Evolutionary conservation across 2,113 vertebrate genomes (phyloP).

Genomic region (Origma solitaria): DNA sequence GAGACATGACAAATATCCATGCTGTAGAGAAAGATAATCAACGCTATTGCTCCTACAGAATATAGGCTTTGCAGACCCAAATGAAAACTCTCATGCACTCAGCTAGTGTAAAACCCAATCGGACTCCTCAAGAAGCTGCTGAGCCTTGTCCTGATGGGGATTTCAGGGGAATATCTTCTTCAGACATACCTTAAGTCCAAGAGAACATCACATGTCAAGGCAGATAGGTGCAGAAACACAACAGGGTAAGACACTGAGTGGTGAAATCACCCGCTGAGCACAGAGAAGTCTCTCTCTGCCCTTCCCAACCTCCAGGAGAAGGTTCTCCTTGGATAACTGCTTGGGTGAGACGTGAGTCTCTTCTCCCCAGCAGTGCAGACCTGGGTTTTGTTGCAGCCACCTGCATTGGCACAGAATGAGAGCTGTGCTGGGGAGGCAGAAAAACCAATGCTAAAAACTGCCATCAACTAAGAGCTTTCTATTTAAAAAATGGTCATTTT

Average conservation of each 20-base stretch:
- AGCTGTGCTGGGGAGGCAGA: not conserved
- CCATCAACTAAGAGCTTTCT: not conserved
- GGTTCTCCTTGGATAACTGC: not conserved
- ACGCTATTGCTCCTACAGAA: not conserved
- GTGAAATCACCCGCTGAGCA: fast-evolving
- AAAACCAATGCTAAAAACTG: not conserved
- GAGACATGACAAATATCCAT: not conserved
- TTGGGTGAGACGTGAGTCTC: fast-evolving
- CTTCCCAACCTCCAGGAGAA: not conserved
- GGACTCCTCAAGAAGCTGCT: not conserved
- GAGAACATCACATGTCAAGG: not conserved
- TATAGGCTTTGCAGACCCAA: not conserved
- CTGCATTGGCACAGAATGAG: not conserved
- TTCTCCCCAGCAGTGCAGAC: not conserved
- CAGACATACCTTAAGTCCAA: not conserved
- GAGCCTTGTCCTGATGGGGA: not conserved
- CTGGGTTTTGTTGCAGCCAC: not conserved
- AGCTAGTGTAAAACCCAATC: not conserved
- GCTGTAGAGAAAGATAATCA: not conserved
- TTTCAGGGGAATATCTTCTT: not conserved
- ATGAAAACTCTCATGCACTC: not conserved
- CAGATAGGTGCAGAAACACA: not conserved
- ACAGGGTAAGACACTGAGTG: not conserved
- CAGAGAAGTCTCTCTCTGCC: not conserved
- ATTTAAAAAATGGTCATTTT: not conserved